Percentiles rank a stretch among this genome's conserved stretches.
phyloP scores from a whole-genome alignment of 2,888 invertebrate genomes.

The Eudemis profundana region DNA sequence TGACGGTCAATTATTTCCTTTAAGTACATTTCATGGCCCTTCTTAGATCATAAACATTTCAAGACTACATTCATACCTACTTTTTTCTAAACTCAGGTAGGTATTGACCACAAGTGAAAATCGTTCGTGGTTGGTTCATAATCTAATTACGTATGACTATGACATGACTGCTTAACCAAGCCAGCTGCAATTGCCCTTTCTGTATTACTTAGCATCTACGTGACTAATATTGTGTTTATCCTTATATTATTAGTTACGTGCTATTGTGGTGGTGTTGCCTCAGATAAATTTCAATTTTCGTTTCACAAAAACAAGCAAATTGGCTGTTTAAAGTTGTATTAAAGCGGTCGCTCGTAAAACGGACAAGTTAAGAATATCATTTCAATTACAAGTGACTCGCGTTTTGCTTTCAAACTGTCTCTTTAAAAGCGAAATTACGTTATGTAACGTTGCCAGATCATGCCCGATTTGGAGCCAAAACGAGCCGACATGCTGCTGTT shows the following conservation, averaged over 20 bases:
- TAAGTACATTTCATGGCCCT: too few relatives aligned
- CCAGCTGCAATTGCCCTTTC: too few relatives aligned
- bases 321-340: slow-evolving; percentile 24
- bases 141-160: too few relatives aligned
- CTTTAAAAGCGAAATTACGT: slow-evolving; percentile 59
- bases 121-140: too few relatives aligned
- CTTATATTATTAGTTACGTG: slow-evolving; percentile 18
- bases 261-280: background rate
- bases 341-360: slow-evolving; percentile 7
- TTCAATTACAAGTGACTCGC: slow-evolving; percentile 44
- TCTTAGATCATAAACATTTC: too few relatives aligned
- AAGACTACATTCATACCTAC: too few relatives aligned
- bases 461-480: slow-evolving; percentile 54
- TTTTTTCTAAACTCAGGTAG: background rate
- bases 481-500: slow-evolving; percentile 39
- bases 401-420: slow-evolving; percentile 59
- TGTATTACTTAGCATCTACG: too few relatives aligned
- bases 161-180: too few relatives aligned
- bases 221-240: too few relatives aligned
- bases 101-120: background rate
- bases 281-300: slow-evolving; percentile 21
- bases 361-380: slow-evolving; percentile 25
- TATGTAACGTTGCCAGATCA: slow-evolving; percentile 56
- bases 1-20: too few relatives aligned
- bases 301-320: slow-evolving; percentile 18